phyloP scores from a whole-genome alignment of 2,113 vertebrate genomes.

The Ammodramus savannarum region DNA sequence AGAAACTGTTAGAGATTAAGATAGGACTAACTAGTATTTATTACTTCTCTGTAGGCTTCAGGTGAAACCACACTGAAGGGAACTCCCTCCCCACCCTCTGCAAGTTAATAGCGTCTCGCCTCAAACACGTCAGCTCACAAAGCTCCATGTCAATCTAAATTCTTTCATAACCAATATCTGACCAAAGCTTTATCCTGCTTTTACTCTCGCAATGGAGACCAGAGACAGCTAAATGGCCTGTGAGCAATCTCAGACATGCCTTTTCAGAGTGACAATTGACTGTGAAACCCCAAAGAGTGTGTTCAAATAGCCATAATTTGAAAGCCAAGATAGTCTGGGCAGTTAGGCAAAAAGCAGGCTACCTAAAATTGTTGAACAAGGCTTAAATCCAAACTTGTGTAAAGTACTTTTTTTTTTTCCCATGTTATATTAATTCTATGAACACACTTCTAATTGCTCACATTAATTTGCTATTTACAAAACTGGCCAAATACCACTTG shows the following conservation, averaged over 20 bases:
- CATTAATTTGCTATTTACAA: not conserved
- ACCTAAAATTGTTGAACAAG: not conserved
- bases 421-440: not conserved
- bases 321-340: not conserved
- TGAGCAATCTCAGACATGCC: not conserved
- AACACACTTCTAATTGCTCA: not conserved
- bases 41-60: not conserved
- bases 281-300: not conserved
- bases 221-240: not conserved
- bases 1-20: slow-evolving; percentile 1
- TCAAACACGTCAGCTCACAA: not conserved
- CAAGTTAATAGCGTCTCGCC: not conserved
- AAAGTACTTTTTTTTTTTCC: not conserved
- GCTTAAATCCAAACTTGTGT: not conserved
- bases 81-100: slow-evolving; percentile 14
- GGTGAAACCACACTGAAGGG: not conserved
- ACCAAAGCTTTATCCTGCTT: not conserved
- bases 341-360: not conserved
- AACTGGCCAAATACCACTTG: not conserved
- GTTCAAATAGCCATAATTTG: not conserved
- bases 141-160: not conserved
- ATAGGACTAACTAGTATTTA: not conserved
- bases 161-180: not conserved
- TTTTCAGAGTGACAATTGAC: not conserved
- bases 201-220: not conserved